phyloP scores from a whole-genome alignment of 2,797 vertebrate species.

The Apogon hyalosoma region DNA sequence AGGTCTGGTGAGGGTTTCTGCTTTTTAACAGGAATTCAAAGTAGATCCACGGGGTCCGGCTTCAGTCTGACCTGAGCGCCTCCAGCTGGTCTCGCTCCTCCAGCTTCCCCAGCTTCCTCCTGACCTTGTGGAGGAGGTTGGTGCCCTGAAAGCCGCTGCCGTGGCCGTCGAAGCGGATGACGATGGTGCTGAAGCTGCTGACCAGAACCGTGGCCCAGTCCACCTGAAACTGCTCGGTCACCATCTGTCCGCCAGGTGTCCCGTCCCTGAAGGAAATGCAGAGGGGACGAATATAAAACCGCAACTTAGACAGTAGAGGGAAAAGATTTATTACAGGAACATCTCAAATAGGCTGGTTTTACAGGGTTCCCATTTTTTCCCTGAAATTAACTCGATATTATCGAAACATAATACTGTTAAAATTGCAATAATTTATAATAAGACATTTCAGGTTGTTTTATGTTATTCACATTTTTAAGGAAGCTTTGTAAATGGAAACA shows the following conservation, averaged over 20 bases:
- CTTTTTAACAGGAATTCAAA: background rate
- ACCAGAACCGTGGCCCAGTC: conserved; percentile 94
- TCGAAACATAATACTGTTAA: too few relatives aligned
- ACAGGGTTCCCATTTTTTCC: too few relatives aligned
- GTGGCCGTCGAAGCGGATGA: conserved; percentile 92
- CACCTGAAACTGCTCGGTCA: conserved; percentile 91
- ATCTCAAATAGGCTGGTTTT: too few relatives aligned
- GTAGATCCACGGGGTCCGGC: too few relatives aligned
- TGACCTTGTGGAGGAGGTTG: conserved; percentile 92
- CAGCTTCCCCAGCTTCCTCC: conserved; percentile 86
- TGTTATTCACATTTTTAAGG: too few relatives aligned
- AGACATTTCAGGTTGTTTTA: too few relatives aligned
- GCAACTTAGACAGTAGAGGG: too few relatives aligned
- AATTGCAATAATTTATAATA: too few relatives aligned
- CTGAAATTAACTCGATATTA: too few relatives aligned
- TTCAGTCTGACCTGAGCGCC: conserved; percentile 87
- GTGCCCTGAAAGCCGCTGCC: conserved; percentile 97
- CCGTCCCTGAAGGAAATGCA: conserved; percentile 85
- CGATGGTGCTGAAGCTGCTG: conserved; percentile 91
- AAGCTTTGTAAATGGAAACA: too few relatives aligned
- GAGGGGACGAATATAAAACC: too few relatives aligned
- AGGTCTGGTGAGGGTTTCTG: background rate
- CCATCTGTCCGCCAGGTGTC: conserved; percentile 92
- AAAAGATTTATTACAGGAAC: background rate
- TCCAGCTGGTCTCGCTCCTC: conserved; percentile 93